Conservation (phyloP, 1,140 invertebrate genomes). For the Brachionus manjavacas region DNA sequence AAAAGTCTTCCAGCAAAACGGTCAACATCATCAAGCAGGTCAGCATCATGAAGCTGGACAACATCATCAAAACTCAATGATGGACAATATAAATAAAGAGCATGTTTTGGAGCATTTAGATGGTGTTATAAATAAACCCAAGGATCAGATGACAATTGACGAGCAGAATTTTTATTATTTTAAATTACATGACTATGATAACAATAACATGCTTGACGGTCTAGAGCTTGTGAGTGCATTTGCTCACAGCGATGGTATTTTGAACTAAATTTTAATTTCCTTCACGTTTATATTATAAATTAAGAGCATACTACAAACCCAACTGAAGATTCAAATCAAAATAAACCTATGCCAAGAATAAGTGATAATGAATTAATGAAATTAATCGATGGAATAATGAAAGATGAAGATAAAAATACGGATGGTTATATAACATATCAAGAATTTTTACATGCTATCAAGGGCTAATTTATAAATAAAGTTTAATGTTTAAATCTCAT, state of each 20-base stretch:
- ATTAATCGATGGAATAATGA: slow-evolving; percentile 40
- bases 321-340: neutral
- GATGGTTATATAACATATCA: slow-evolving; percentile 42
- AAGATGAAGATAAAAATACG: slow-evolving; percentile 36
- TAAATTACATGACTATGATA: slow-evolving; percentile 42
- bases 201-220: slow-evolving; percentile 41
- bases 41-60: neutral
- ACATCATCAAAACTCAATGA: slow-evolving; percentile 39
- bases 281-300: neutral
- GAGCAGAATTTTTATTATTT: slow-evolving; percentile 44
- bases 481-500: neutral
- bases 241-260: slow-evolving; percentile 33
- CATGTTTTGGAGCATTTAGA: slow-evolving; percentile 41
- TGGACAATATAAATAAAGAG: slow-evolving; percentile 41
- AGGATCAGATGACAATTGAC: slow-evolving; percentile 41
- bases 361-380: slow-evolving; percentile 11
- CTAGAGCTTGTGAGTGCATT: slow-evolving; percentile 34
- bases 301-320: neutral
- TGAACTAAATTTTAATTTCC: neutral
- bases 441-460: slow-evolving; percentile 37
- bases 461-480: slow-evolving; percentile 8
- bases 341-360: neutral
- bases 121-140: slow-evolving; percentile 39
- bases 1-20: neutral
- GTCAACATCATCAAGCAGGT: neutral